Conservation (phyloP, 2,113 vertebrate genomes). For the Hirundichthys speculiger region DNA sequence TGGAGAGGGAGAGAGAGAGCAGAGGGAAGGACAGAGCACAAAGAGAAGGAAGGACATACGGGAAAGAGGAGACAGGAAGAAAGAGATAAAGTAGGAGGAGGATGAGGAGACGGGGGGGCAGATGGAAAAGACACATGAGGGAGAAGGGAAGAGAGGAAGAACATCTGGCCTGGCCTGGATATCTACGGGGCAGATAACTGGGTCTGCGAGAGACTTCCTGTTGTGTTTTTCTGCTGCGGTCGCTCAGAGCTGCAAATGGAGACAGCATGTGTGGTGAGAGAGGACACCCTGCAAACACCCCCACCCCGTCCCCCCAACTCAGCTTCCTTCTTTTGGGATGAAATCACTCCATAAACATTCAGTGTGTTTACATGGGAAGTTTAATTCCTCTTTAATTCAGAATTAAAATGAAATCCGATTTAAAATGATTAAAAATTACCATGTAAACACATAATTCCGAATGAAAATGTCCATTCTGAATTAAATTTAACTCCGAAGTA, state of each 20-base stretch:
- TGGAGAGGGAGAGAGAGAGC: conserved; percentile 31
- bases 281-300: conserved; percentile 40
- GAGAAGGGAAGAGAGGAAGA: conserved; percentile 52
- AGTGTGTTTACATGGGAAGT: too few relatives aligned
- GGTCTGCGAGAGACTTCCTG: conserved; percentile 70
- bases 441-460: too few relatives aligned
- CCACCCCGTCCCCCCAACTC: too few relatives aligned
- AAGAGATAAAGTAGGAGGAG: neutral
- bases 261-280: conserved; percentile 67
- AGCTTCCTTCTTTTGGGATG: conserved; percentile 3
- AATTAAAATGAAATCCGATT: too few relatives aligned
- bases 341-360: too few relatives aligned
- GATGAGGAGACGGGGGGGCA: conserved; percentile 1
- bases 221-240: conserved; percentile 59
- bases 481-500: too few relatives aligned
- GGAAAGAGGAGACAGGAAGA: conserved; percentile 24
- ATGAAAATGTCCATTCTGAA: too few relatives aligned
- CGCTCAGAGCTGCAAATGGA: conserved; percentile 68
- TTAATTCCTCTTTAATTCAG: too few relatives aligned
- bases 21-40: conserved; percentile 4
- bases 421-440: too few relatives aligned
- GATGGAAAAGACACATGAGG: conserved; percentile 17
- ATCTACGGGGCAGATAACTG: conserved; percentile 60
- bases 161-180: conserved; percentile 70
- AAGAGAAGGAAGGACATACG: conserved; percentile 1